Conservation (phyloP, 1,140 invertebrate species). For the Ips nitidus region DNA sequence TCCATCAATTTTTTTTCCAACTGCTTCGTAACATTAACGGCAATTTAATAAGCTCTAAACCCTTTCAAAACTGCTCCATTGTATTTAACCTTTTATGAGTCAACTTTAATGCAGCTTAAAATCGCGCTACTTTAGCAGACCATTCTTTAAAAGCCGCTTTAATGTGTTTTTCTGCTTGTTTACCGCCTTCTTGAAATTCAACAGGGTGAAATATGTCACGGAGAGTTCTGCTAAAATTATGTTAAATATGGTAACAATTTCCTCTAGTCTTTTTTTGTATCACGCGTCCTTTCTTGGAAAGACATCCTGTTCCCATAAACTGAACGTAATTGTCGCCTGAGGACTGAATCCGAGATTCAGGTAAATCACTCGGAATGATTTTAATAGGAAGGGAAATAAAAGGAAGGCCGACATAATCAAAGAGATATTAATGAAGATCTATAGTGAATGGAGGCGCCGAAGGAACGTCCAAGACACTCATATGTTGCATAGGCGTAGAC, state of each 20-base stretch:
- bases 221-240: too few relatives aligned
- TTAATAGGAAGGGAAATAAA: slow-evolving; percentile 32
- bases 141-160: slow-evolving; percentile 23
- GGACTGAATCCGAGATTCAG: slow-evolving; percentile 27
- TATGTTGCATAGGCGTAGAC: slow-evolving; percentile 17
- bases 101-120: slow-evolving; percentile 30
- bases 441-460: slow-evolving; percentile 24
- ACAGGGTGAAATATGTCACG: too few relatives aligned
- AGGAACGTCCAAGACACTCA: slow-evolving; percentile 17
- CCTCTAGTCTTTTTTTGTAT: slow-evolving; percentile 5
- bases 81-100: slow-evolving; percentile 28
- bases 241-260: slow-evolving; percentile 1
- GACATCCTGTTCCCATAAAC: neutral
- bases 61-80: slow-evolving; percentile 14
- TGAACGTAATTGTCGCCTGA: slow-evolving; percentile 15
- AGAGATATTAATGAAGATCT: slow-evolving; percentile 34
- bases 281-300: slow-evolving; percentile 3
- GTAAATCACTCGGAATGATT: slow-evolving; percentile 39
- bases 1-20: neutral
- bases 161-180: neutral
- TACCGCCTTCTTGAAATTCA: too few relatives aligned
- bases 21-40: slow-evolving; percentile 7
- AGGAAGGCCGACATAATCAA: slow-evolving; percentile 29
- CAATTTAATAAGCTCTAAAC: slow-evolving; percentile 18
- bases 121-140: slow-evolving; percentile 9